Conservation (phyloP, 2,113 vertebrate genomes). For the Illadopsis cleaveri region DNA sequence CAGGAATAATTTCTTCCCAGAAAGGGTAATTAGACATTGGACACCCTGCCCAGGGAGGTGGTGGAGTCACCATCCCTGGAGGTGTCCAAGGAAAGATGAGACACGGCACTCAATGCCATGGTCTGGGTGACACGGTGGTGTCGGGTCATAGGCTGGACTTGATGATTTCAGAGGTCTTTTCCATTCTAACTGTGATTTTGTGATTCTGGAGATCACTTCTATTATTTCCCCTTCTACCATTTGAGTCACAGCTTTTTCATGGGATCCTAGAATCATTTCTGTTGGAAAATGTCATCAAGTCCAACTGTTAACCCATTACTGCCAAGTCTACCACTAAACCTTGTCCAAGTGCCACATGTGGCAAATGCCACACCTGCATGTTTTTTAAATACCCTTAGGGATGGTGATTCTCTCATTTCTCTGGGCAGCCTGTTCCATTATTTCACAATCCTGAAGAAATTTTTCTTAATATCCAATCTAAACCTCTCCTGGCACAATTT, state of each 20-base stretch:
- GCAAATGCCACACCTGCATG: not conserved
- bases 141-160: not conserved
- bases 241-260: not conserved
- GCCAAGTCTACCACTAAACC: not conserved
- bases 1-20: not conserved
- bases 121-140: accelerated
- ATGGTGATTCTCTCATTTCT: not conserved
- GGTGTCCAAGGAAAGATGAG: accelerated
- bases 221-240: not conserved
- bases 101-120: accelerated
- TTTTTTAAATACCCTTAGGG: not conserved
- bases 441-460: not conserved
- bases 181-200: not conserved
- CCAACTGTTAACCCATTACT: not conserved
- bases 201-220: not conserved
- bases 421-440: not conserved
- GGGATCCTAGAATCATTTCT: not conserved
- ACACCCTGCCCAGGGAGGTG: not conserved
- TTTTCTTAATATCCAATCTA: not conserved
- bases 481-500: not conserved
- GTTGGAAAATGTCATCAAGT: not conserved
- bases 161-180: not conserved
- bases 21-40: not conserved
- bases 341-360: not conserved
- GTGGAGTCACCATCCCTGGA: not conserved